Evolutionary conservation across 2,113 vertebrate genomes (phyloP).

Genomic region (Ictalurus furcatus): DNA sequence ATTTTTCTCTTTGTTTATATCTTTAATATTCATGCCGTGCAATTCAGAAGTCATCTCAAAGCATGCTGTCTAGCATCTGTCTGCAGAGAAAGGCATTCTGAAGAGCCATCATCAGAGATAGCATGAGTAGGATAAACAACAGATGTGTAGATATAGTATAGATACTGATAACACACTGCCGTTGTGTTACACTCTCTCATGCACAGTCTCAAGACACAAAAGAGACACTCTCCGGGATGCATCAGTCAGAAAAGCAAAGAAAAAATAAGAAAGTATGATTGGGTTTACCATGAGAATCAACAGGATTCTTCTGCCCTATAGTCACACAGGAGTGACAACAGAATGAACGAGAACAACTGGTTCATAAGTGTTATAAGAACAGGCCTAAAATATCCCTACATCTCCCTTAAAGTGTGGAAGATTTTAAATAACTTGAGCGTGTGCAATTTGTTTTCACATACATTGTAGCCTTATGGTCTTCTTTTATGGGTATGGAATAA

Average conservation of each 20-base stretch:
- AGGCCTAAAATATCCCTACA: neutral
- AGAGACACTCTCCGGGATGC: conserved; percentile 36
- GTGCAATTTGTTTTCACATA: neutral
- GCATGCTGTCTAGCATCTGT: conserved; percentile 46
- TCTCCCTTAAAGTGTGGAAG: neutral
- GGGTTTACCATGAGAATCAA: conserved; percentile 78
- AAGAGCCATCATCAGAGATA: conserved; percentile 19
- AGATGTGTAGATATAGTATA: conserved; percentile 12
- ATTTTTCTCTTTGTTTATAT: neutral
- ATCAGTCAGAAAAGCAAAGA: conserved; percentile 42
- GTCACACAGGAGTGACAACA: conserved; percentile 64
- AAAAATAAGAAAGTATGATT: conserved; percentile 50
- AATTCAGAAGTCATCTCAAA: conserved; percentile 43
- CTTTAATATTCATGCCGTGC: conserved; percentile 42
- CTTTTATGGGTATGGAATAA: neutral
- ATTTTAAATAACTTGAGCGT: neutral
- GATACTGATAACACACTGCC: conserved; percentile 1
- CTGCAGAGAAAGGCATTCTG: conserved; percentile 13
- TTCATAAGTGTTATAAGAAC: conserved; percentile 46
- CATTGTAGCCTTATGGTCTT: neutral
- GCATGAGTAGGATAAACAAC: conserved; percentile 17
- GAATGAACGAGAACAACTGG: conserved; percentile 56
- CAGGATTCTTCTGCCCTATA: conserved; percentile 73
- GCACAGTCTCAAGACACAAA: conserved; percentile 44
- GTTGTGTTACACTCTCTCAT: conserved; percentile 46